Base-by-base conservation (phyloP, 1,140 invertebrate species). In the Pararge aegeria region DNA sequence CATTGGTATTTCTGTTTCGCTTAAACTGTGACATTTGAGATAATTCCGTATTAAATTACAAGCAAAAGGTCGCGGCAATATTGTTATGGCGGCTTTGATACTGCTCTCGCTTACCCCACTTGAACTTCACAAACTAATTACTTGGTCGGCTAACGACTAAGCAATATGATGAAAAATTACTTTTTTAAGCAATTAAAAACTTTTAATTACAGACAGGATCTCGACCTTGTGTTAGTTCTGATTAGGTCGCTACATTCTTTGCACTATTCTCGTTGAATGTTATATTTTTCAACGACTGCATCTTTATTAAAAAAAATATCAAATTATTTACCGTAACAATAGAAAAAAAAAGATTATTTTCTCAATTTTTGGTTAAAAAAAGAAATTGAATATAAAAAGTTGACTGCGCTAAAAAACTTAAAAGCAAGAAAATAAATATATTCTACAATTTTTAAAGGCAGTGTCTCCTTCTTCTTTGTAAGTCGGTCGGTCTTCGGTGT, bases 131-230 rank as follows among this genome's bases (percentile, higher is more conserved):
- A 46, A 46, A 46, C 42, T 46, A 46, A 46, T 46, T 46, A 46
- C 18, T 46, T 46, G 42, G 42, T 21, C 42, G 42, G 42, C 42
- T 20, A 21, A 46, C 42, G 42, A 46, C 42, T 46, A 21, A 46
- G 42, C 42, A 46, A 46, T 46, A 20, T 46, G 42, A 46, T 46
- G 42, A 46, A 46, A 46, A 46, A 46, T 46, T 46, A 46, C 42
- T 46, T 46, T 19, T 46, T 9, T 10, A 30, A 20, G 42, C 19
- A 46, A 46, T 46, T 46, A 46, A 46, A 46, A 46, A 46, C 42
- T 46, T 46, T 46, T 46, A 20, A 46, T 46, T 46, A 46, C 42
- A 46, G 42, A 46, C 20, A 21, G 10, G 42, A 46, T 46, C 42
- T 1, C 18, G 42, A 10, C 42, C 19, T 21, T 20, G 42, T 46